phyloP scores from a whole-genome alignment of 2,797 vertebrate species.

The Micropoecilia bifurca region DNA sequence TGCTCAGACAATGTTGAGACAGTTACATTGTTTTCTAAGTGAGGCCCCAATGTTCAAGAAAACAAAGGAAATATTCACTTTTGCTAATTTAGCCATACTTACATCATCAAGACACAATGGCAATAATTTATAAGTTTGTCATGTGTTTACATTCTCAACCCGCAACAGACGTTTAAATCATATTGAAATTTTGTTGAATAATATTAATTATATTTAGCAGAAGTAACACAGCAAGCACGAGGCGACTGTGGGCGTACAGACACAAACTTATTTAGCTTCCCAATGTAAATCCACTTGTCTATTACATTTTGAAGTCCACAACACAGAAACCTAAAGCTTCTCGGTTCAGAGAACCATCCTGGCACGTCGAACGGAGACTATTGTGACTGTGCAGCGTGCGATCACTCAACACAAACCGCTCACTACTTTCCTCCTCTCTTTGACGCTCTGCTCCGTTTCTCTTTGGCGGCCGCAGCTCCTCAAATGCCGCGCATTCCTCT shows the following conservation, averaged over 20 bases:
- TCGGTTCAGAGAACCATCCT: constrained; percentile 16
- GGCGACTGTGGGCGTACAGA: neutral
- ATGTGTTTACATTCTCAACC: neutral
- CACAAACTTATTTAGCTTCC: neutral
- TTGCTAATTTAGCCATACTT: too few species aligned
- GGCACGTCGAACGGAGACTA: constrained; percentile 26
- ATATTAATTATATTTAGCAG: neutral
- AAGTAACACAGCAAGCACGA: neutral
- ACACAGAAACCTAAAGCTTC: constrained; percentile 8
- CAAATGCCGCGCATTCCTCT: constrained; percentile 91
- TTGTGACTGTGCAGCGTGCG: constrained; percentile 50
- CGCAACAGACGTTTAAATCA: neutral
- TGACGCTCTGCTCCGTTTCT: constrained; percentile 47
- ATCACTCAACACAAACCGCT: constrained; percentile 59
- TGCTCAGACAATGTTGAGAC: neutral
- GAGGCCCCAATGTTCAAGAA: neutral
- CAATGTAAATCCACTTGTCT: neutral
- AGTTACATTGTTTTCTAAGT: neutral
- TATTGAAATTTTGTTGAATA: neutral
- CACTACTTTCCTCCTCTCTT: constrained; percentile 49
- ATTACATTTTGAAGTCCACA: neutral
- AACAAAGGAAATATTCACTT: neutral
- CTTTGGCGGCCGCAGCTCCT: constrained; percentile 57
- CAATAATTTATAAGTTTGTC: neutral
- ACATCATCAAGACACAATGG: too few species aligned